Conservation (phyloP, 2,888 invertebrate species). For the Leucania comma region DNA sequence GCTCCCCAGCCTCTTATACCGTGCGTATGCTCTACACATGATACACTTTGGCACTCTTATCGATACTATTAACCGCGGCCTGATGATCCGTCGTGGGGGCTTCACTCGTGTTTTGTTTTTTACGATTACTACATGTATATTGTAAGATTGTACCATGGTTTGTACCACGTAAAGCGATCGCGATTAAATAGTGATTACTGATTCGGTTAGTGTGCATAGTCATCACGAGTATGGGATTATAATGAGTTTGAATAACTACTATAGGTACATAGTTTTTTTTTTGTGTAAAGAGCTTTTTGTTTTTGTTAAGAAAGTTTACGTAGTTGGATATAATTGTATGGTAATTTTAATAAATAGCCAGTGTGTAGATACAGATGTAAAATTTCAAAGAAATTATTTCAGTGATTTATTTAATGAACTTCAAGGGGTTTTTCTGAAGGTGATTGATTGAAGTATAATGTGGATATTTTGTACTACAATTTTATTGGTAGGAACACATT, state of each 20-base stretch:
- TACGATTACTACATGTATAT: slow-evolving; percentile 51
- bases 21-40: slow-evolving; percentile 61
- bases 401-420: slow-evolving; percentile 2
- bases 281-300: background rate
- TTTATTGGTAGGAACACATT: too few relatives aligned
- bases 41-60: slow-evolving; percentile 75
- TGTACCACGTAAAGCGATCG: slow-evolving; percentile 57
- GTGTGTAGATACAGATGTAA: background rate
- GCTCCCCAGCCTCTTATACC: slow-evolving; percentile 87
- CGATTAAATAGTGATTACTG: slow-evolving; percentile 64
- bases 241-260: slow-evolving; percentile 42
- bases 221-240: slow-evolving; percentile 52
- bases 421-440: slow-evolving; percentile 1
- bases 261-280: slow-evolving; percentile 4
- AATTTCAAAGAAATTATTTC: background rate
- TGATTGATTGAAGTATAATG: slow-evolving; percentile 11
- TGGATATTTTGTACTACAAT: slow-evolving; percentile 1
- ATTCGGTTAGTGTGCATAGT: slow-evolving; percentile 59
- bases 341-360: background rate
- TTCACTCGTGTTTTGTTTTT: slow-evolving; percentile 63
- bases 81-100: slow-evolving; percentile 61
- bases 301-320: background rate
- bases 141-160: slow-evolving; percentile 4
- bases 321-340: background rate
- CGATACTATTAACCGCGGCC: slow-evolving; percentile 70